A percentile compares a stretch with the other conserved stretches of the same genome.
These are phyloP conservation scores for Linnaemya vulpina DNA, from an alignment of 2,888 invertebrate species.

Conservation along the genomic window DNA sequence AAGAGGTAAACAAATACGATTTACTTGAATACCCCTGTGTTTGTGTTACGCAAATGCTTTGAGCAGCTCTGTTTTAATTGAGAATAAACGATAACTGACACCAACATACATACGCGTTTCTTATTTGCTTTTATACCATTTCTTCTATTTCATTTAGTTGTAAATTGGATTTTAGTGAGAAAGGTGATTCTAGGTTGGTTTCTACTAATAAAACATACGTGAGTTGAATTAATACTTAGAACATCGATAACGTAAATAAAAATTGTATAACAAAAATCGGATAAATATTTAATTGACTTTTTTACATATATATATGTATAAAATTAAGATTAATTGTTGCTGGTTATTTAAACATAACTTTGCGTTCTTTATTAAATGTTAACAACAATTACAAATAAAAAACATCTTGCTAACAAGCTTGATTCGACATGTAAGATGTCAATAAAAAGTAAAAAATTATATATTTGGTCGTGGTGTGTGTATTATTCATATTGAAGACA, in stretches of 20 bases:
- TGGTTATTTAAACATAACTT: conserved; percentile 8
- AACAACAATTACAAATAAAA: conserved; percentile 32
- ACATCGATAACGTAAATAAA: conserved; percentile 41
- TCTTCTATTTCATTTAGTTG: conserved; percentile 59
- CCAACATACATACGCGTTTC: conserved; percentile 22
- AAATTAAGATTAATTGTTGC: background rate
- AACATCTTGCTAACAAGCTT: conserved; percentile 47
- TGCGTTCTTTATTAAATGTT: conserved; percentile 23
- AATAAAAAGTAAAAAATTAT: background rate
- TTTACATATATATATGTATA: background rate
- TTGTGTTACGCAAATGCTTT: background rate
- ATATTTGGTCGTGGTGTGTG: conserved; percentile 13
- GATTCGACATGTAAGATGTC: conserved; percentile 43
- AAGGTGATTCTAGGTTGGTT: conserved; percentile 5
- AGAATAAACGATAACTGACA: conserved; percentile 36
- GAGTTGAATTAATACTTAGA: conserved; percentile 7
- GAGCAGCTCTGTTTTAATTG: conserved; percentile 14
- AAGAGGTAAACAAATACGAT: no score
- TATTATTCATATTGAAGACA: conserved; percentile 23
- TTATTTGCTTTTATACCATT: conserved; percentile 49
- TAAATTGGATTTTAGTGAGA: conserved; percentile 49
- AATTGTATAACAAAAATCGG: conserved; percentile 5
- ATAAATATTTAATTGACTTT: background rate
- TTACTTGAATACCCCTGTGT: background rate
- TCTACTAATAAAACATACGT: conserved; percentile 21